Evolutionary conservation across 2,797 vertebrate genomes (phyloP).

Genomic region (Smutsia gigantea): DNA sequence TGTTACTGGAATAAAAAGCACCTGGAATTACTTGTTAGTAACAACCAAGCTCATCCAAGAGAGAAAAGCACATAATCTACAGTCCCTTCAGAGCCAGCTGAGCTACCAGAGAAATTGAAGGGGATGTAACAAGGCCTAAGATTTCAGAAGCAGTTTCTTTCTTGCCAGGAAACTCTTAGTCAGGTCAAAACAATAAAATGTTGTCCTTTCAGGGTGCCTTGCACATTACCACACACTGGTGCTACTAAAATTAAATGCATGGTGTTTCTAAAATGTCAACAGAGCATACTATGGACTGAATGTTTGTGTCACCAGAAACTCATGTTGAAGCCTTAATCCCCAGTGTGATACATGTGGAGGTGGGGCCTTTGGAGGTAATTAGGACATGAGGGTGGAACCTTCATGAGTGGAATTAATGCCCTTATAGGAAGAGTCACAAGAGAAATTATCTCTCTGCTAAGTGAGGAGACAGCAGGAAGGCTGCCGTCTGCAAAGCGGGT

Average conservation of each 20-base stretch:
- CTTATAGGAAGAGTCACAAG: neutral
- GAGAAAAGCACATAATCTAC: neutral
- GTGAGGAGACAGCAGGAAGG: neutral
- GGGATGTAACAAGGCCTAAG: neutral
- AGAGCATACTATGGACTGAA: neutral
- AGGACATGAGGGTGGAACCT: neutral
- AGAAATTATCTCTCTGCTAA: neutral
- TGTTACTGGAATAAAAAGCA: neutral
- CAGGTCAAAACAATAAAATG: neutral
- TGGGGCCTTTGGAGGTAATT: neutral
- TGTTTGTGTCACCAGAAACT: neutral
- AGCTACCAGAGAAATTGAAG: conserved; percentile 4
- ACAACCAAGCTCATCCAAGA: neutral
- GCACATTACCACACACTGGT: neutral
- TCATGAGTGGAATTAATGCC: neutral
- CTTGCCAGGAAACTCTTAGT: conserved; percentile 8
- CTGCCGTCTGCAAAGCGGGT: neutral
- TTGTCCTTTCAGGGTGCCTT: neutral
- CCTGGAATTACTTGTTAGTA: conserved; percentile 22
- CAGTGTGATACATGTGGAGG: neutral
- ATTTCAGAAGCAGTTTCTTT: conserved; percentile 36
- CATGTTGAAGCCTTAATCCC: neutral
- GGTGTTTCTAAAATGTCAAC: conserved; percentile 9
- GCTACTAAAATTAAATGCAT: neutral
- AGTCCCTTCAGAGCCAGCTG: neutral